Conservation (phyloP, 2,797 vertebrate genomes). For the Varecia variegata region DNA sequence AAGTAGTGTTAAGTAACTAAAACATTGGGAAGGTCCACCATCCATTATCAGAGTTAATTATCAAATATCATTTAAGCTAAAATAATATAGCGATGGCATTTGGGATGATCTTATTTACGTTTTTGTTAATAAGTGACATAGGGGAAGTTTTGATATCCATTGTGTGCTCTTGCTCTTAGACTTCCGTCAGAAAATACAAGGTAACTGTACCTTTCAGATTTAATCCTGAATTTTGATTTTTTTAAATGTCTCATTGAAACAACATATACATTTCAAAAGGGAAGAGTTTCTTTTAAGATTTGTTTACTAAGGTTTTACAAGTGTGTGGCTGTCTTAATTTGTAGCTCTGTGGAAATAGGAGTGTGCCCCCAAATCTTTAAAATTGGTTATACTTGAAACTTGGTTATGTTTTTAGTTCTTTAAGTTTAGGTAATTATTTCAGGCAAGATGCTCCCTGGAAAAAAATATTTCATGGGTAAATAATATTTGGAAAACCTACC, state of each 20-base stretch:
- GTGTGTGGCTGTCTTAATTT: neutral
- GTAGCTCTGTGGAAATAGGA: neutral
- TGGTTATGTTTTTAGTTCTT: neutral
- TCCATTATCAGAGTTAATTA: neutral
- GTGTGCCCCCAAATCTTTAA: neutral
- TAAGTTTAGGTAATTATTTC: neutral
- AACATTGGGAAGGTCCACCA: neutral
- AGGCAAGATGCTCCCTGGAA: neutral
- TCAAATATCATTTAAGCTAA: neutral
- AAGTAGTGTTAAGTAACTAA: slow-evolving; percentile 38
- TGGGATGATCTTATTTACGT: neutral
- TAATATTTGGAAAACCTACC: neutral
- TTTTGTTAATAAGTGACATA: neutral
- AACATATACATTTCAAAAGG: neutral
- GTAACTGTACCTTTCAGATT: neutral
- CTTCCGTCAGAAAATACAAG: neutral
- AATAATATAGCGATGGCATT: neutral
- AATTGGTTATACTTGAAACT: neutral
- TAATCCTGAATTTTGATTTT: neutral
- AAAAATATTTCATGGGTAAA: neutral
- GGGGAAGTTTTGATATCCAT: neutral
- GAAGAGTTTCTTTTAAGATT: neutral
- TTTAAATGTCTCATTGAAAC: neutral
- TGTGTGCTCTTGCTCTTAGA: neutral
- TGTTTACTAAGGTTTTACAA: neutral